Conservation (phyloP, 2,113 vertebrate species). For the Cynoglossus semilaevis region DNA sequence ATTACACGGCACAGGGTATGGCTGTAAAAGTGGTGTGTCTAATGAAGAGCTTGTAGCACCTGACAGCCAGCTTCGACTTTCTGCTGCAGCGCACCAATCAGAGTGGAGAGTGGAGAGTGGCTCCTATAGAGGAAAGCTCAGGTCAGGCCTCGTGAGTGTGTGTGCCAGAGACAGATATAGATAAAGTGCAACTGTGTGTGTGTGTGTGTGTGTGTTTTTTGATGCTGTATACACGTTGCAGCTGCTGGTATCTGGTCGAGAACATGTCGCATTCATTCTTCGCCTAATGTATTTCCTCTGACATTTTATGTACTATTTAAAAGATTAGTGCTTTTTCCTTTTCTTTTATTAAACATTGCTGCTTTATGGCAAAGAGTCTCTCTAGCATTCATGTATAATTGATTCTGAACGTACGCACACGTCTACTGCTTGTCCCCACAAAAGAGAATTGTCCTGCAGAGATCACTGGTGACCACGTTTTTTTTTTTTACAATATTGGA, state of each 20-base stretch:
- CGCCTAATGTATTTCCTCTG: not conserved
- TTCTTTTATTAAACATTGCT: slow-evolving; percentile 28
- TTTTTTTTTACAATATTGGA: slow-evolving; percentile 1
- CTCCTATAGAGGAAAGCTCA: slow-evolving; percentile 5
- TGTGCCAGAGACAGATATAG: slow-evolving; percentile 18
- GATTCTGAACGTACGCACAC: not conserved
- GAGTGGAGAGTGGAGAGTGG: slow-evolving; percentile 18
- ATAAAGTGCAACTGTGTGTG: slow-evolving; percentile 3
- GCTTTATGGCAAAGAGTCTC: not conserved
- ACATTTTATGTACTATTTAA: slow-evolving; percentile 2
- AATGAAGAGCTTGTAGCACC: slow-evolving; percentile 57
- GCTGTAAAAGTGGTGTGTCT: slow-evolving; percentile 50
- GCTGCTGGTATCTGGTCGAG: slow-evolving; percentile 4
- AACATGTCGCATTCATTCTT: slow-evolving; percentile 10
- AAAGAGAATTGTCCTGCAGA: not conserved
- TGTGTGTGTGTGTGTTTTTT: slow-evolving; percentile 14
- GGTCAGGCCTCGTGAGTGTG: slow-evolving; percentile 4
- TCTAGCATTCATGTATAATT: slow-evolving; percentile 1
- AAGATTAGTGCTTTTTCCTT: not conserved
- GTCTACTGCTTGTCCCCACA: not conserved
- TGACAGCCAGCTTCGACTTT: slow-evolving; percentile 42
- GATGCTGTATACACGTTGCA: slow-evolving; percentile 9
- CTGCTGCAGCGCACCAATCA: slow-evolving; percentile 28
- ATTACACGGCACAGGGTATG: slow-evolving; percentile 55
- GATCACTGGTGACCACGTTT: slow-evolving; percentile 2